These are phyloP conservation scores for Bolborhynchus lineola DNA, from an alignment of 2,113 vertebrate genomes.

Conservation along the genomic window DNA sequence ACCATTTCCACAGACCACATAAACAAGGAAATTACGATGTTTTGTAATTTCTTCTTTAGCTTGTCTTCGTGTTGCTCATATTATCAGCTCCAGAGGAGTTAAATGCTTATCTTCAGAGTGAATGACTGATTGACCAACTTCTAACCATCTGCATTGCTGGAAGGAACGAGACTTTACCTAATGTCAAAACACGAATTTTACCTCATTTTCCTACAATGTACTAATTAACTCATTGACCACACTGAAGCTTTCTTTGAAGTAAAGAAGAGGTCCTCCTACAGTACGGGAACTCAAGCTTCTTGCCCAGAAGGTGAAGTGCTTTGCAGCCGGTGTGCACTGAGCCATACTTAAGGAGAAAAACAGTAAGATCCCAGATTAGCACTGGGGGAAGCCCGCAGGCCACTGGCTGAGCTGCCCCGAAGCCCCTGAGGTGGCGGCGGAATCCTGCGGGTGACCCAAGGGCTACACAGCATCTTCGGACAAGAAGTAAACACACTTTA, in stretches of 20 bases:
- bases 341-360: neutral
- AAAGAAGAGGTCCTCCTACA: neutral
- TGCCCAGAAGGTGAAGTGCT: neutral
- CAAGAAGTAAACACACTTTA: fast-evolving
- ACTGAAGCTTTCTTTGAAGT: neutral
- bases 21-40: neutral
- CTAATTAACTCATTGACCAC: neutral
- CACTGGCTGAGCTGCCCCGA: neutral
- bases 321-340: neutral
- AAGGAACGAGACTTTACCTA: neutral
- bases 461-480: fast-evolving
- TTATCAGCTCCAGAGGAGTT: neutral
- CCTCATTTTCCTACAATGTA: neutral
- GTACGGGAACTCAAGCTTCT: fast-evolving
- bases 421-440: neutral
- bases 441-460: neutral
- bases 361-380: neutral
- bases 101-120: neutral
- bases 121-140: neutral
- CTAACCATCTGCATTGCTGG: neutral
- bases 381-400: neutral
- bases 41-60: neutral
- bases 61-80: neutral
- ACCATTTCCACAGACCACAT: neutral
- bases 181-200: neutral